Percentiles rank a stretch among this genome's conserved stretches.
phyloP scores from a whole-genome alignment of 2,797 vertebrate genomes.

The Platalea minor region DNA sequence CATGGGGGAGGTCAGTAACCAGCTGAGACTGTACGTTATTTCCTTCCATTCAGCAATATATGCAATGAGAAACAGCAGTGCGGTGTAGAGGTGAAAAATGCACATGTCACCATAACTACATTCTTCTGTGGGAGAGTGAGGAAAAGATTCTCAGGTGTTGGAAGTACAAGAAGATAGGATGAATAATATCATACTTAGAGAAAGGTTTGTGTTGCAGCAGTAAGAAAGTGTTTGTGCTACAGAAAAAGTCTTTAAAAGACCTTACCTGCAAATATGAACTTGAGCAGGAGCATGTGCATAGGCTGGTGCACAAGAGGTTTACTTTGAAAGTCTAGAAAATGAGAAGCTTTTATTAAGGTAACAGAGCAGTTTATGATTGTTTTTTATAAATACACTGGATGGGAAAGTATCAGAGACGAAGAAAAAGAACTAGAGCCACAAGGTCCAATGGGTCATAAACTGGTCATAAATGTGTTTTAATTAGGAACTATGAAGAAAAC shows the following conservation, averaged over 20 bases:
- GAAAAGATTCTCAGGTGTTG: neutral
- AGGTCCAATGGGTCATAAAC: neutral
- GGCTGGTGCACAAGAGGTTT: neutral
- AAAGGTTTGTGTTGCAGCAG: neutral
- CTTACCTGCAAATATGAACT: neutral
- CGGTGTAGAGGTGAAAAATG: conserved; percentile 30
- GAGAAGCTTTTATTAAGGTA: neutral
- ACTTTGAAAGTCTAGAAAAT: neutral
- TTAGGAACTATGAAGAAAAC: neutral
- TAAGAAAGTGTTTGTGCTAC: neutral
- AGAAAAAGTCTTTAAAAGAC: neutral
- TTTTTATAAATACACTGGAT: neutral
- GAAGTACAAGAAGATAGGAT: neutral
- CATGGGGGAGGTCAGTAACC: conserved; percentile 14
- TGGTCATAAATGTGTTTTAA: neutral
- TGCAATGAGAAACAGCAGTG: conserved; percentile 8
- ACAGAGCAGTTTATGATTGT: neutral
- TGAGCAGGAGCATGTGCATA: neutral
- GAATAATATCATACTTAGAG: neutral
- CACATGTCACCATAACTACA: neutral
- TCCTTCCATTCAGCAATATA: conserved; percentile 45
- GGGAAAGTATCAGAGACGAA: neutral
- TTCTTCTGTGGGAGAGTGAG: neutral
- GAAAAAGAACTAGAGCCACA: neutral
- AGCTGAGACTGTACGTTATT: conserved; percentile 40